Evolutionary conservation across 2,113 vertebrate genomes (phyloP).

Genomic region (Bubo scandiacus): DNA sequence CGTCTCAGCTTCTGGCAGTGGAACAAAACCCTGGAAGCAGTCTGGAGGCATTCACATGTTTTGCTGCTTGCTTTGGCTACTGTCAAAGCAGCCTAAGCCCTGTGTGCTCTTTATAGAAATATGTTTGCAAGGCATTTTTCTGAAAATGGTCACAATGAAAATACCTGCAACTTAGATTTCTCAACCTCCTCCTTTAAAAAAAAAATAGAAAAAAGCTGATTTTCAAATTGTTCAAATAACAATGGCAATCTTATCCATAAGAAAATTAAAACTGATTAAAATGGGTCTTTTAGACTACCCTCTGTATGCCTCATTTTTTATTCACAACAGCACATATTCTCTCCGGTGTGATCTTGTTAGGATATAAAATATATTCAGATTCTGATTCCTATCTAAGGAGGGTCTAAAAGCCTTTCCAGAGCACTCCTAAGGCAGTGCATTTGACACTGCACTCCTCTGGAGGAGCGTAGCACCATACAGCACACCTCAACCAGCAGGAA

Average conservation of each 20-base stretch:
- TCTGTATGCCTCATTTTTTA: neutral
- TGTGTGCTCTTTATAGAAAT: neutral
- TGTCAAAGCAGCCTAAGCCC: neutral
- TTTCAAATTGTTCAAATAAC: neutral
- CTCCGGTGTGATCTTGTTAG: neutral
- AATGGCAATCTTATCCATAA: neutral
- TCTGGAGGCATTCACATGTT: constrained; percentile 23
- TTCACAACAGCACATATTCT: neutral
- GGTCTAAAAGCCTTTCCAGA: neutral
- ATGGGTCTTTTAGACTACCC: neutral
- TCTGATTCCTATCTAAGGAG: neutral
- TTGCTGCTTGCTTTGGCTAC: constrained; percentile 61
- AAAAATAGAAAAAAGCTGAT: neutral
- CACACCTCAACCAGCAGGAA: neutral
- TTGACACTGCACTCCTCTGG: accelerated
- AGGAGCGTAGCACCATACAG: neutral
- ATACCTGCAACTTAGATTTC: neutral
- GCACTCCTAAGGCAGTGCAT: accelerated
- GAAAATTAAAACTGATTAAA: neutral
- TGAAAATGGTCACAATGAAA: neutral
- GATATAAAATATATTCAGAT: neutral
- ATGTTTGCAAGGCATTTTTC: neutral
- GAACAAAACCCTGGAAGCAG: constrained; percentile 57
- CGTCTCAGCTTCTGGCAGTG: constrained; percentile 17
- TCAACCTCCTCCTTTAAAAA: neutral